phyloP scores from a whole-genome alignment of 64 coral and sea anemone species.

The Dendrophyllia cribrosa region DNA sequence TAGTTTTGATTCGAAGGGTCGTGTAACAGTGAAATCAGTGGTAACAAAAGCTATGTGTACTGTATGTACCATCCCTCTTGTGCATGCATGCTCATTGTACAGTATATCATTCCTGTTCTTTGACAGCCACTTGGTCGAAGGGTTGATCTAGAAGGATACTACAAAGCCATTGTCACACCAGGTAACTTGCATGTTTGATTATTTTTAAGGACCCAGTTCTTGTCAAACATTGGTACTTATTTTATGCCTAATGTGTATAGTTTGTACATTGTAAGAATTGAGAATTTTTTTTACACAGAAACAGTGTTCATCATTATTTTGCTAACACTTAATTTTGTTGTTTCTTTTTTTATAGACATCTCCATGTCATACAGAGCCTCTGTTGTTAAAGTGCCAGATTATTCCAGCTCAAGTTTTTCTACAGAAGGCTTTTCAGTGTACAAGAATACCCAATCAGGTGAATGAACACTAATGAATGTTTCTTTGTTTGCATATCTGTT shows the following conservation, averaged over 20 bases:
- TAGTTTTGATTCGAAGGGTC: too few relatives aligned
- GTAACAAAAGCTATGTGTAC: too few relatives aligned
- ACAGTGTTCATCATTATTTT: too few relatives aligned
- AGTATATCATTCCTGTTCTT: neutral
- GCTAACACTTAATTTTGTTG: too few relatives aligned
- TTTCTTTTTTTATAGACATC: slow-evolving; percentile 73
- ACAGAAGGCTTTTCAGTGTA: slow-evolving; percentile 93
- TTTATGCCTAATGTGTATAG: too few relatives aligned
- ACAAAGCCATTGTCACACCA: slow-evolving; percentile 95
- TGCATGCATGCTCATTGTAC: neutral
- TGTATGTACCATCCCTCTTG: too few relatives aligned
- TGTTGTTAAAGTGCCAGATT: slow-evolving; percentile 74
- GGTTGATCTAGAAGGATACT: slow-evolving; percentile 82
- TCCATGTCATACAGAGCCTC: slow-evolving; percentile 86
- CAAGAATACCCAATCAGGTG: slow-evolving; percentile 79
- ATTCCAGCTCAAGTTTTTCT: slow-evolving; percentile 87
- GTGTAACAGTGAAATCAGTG: too few relatives aligned
- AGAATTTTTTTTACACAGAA: too few relatives aligned
- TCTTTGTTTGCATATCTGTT: neutral
- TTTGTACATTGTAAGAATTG: too few relatives aligned
- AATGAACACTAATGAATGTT: neutral
- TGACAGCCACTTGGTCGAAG: slow-evolving; percentile 71
- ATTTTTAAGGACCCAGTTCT: too few relatives aligned
- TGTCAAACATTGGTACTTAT: too few relatives aligned
- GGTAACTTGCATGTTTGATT: slow-evolving; percentile 3